phyloP scores from a whole-genome alignment of 2,797 vertebrate species.

The Fratercula arctica region DNA sequence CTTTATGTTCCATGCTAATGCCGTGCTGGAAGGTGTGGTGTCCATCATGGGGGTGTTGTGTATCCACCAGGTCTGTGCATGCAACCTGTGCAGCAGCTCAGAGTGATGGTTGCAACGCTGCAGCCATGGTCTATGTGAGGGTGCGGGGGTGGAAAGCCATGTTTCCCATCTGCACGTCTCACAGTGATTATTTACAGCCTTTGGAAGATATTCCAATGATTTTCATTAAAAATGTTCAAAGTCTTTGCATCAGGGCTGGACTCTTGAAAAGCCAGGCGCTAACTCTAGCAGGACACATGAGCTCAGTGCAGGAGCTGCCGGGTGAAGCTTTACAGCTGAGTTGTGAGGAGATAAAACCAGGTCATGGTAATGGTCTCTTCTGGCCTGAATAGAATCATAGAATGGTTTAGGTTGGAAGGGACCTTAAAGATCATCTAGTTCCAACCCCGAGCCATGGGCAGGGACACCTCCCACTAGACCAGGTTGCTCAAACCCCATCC shows the following conservation, averaged over 20 bases:
- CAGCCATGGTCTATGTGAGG: background rate
- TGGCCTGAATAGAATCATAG: background rate
- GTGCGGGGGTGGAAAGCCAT: background rate
- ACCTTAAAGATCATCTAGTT: no score
- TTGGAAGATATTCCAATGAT: background rate
- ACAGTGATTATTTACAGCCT: background rate
- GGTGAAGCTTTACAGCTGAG: background rate
- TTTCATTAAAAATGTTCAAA: background rate
- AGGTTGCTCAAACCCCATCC: no score
- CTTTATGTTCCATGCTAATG: background rate
- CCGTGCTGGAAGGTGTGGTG: background rate
- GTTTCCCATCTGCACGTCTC: background rate
- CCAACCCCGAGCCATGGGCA: no score
- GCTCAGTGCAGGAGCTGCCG: background rate
- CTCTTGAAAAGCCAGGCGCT: background rate
- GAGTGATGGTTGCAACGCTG: background rate
- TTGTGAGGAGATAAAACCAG: background rate
- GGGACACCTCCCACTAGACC: no score
- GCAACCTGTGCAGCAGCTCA: background rate
- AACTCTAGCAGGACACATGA: background rate
- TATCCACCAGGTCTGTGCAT: fast-evolving
- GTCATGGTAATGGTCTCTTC: background rate
- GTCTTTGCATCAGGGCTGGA: background rate
- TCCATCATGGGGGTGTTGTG: background rate
- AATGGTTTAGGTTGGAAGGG: no score